Conservation (phyloP, 2,888 invertebrate genomes). For the Latheticus oryzae region DNA sequence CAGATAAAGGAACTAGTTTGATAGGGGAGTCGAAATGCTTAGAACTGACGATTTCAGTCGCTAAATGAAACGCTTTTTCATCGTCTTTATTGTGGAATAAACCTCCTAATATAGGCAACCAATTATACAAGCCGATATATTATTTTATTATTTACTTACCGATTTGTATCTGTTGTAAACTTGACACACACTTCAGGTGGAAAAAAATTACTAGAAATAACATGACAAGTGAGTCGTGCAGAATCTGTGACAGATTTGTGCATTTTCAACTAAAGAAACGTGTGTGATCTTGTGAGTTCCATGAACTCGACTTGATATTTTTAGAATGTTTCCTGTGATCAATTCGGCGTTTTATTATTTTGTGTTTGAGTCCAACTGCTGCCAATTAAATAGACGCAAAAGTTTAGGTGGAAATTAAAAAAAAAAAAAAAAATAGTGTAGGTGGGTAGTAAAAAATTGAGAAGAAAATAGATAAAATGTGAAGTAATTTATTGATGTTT, state of each 20-base stretch:
- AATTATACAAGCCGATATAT: slow-evolving; percentile 3
- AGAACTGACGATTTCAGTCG: slow-evolving; percentile 45
- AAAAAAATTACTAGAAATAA: slow-evolving; percentile 3
- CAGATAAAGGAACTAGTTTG: slow-evolving; percentile 44
- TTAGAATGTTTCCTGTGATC: slow-evolving; percentile 12
- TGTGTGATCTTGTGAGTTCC: slow-evolving; percentile 23
- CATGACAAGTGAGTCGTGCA: no score
- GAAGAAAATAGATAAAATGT: slow-evolving; percentile 14
- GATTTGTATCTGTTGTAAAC: slow-evolving; percentile 5
- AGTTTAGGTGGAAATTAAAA: neutral
- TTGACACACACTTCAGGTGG: no score
- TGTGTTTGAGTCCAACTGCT: slow-evolving; percentile 1
- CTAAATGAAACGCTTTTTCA: slow-evolving; percentile 49
- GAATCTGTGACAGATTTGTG: neutral
- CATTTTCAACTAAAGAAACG: slow-evolving; percentile 12
- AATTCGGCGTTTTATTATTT: slow-evolving; percentile 8
- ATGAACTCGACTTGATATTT: slow-evolving; percentile 32
- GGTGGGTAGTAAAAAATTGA: slow-evolving; percentile 1
- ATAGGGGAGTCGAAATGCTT: slow-evolving; percentile 43
- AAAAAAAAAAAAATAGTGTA: no score
- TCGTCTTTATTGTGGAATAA: slow-evolving; percentile 49
- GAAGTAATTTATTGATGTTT: slow-evolving; percentile 32
- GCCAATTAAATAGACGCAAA: neutral
- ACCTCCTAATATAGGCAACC: slow-evolving; percentile 46
- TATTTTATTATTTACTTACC: slow-evolving; percentile 12